Conservation (phyloP, 1,140 invertebrate species). For the Meloidogyne exigua region DNA sequence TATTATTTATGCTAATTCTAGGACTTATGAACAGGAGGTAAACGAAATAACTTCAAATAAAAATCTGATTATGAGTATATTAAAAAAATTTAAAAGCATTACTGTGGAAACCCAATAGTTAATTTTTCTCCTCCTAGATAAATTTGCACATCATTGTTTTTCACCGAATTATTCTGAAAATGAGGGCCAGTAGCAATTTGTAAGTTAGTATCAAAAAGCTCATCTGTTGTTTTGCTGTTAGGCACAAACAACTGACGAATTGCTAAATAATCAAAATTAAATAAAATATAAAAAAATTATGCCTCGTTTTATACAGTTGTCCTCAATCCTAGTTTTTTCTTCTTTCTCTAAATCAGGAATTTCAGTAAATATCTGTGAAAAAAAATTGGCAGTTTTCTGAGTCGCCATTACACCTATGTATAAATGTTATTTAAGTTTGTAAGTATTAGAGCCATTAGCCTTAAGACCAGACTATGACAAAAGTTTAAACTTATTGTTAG, state of each 20-base stretch:
- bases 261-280: background rate
- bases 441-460: too few relatives aligned
- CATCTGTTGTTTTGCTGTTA: background rate
- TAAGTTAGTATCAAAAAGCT: background rate
- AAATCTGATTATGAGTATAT: too few relatives aligned
- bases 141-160: background rate
- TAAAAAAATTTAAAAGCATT: background rate
- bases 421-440: too few relatives aligned
- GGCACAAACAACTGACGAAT: background rate
- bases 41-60: too few relatives aligned
- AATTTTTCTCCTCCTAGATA: background rate
- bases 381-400: background rate
- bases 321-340: background rate
- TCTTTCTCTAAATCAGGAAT: background rate
- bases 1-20: too few relatives aligned
- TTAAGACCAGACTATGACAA: too few relatives aligned
- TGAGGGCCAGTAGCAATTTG: constrained; percentile 3
- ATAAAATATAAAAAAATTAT: too few relatives aligned
- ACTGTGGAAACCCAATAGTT: background rate
- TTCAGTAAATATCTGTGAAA: background rate
- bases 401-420: background rate
- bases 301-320: background rate
- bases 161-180: background rate
- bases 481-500: too few relatives aligned
- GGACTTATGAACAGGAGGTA: too few relatives aligned